Evolutionary conservation across 53 echinoderm and acorn worm genomes (phyloP).

Genomic region (Luidia sarsii): DNA sequence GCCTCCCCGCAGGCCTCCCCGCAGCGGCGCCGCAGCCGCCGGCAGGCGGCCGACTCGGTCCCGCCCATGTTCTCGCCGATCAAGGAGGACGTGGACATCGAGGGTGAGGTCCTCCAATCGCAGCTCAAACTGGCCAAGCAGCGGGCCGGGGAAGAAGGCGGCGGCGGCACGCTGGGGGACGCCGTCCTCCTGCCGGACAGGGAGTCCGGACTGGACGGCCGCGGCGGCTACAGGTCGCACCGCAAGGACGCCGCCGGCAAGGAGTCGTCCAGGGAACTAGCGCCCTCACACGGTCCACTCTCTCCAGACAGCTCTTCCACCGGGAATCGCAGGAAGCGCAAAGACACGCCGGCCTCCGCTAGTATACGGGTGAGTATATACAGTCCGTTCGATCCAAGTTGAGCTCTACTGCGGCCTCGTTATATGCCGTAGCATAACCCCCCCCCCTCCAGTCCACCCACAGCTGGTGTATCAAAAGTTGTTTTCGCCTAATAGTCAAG

Average conservation of each 20-base stretch:
- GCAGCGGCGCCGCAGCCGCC: constrained; percentile 56
- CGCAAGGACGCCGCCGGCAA: constrained; percentile 19
- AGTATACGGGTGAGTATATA: constrained; percentile 23
- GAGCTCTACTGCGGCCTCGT: no score
- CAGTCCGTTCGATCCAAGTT: no score
- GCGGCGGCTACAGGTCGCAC: neutral
- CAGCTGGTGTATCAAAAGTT: no score
- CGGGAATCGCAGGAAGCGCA: constrained; percentile 22
- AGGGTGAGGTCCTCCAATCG: constrained; percentile 55
- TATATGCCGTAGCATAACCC: no score
- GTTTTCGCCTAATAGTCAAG: no score
- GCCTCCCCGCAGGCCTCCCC: constrained; percentile 68
- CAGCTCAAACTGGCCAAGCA: constrained; percentile 15
- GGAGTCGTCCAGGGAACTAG: neutral
- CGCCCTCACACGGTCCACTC: constrained; percentile 16
- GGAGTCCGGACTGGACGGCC: neutral
- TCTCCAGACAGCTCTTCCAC: constrained; percentile 5
- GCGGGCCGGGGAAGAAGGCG: constrained; percentile 1
- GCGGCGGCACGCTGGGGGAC: neutral
- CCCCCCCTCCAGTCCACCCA: no score
- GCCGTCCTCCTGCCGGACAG: neutral
- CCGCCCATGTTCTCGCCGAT: constrained; percentile 81
- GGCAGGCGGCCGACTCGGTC: constrained; percentile 66
- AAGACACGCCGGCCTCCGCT: constrained; percentile 9
- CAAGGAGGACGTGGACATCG: constrained; percentile 79